Percentiles rank a stretch among this genome's conserved stretches.
phyloP scores from a whole-genome alignment of 1,140 invertebrate genomes.

The Ladona fulva region DNA sequence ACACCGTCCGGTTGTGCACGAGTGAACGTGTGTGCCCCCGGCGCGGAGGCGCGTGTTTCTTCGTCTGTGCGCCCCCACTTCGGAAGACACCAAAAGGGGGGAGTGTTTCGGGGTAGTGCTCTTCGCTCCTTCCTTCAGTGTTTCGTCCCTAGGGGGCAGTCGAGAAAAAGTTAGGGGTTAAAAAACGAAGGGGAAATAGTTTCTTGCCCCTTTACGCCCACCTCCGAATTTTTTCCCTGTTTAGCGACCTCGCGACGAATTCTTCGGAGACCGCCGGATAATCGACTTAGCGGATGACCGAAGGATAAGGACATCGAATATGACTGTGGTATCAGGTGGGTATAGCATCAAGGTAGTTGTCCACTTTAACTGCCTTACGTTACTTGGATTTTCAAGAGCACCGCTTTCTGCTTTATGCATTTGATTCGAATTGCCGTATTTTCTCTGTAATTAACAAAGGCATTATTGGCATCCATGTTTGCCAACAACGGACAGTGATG shows the following conservation, averaged over 20 bases:
- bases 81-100: background rate
- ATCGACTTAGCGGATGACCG: background rate
- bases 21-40: background rate
- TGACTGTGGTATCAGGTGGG: constrained; percentile 6
- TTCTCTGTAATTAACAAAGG: too few species aligned
- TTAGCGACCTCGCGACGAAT: too few species aligned
- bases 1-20: background rate
- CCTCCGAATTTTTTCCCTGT: background rate
- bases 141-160: too few species aligned
- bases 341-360: background rate
- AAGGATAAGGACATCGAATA: background rate
- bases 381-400: too few species aligned
- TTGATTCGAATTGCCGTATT: too few species aligned
- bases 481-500: too few species aligned
- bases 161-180: too few species aligned
- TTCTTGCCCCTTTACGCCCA: background rate
- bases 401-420: too few species aligned
- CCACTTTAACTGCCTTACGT: too few species aligned
- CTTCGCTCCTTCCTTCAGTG: background rate
- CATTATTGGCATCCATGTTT: too few species aligned
- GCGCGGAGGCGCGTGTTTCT: background rate
- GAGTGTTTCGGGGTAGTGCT: background rate
- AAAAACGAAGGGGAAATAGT: too few species aligned
- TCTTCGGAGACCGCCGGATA: too few species aligned
- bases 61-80: background rate